phyloP scores from a whole-genome alignment of 2,888 invertebrate species.

The Perdita meconis region DNA sequence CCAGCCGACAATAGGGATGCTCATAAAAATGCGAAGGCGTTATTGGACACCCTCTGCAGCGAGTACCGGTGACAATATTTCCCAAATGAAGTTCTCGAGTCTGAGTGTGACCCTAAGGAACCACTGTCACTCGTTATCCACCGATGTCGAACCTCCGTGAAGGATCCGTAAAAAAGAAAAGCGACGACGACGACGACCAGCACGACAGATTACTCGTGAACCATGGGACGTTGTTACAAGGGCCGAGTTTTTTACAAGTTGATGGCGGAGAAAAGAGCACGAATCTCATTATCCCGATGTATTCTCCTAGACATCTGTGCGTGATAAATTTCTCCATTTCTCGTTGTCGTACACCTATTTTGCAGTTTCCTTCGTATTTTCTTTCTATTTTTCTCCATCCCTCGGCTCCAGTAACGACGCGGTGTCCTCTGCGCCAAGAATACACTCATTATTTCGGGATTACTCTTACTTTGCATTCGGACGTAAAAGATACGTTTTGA shows the following conservation, averaged over 20 bases:
- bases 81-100: constrained; percentile 35
- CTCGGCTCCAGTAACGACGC: constrained; percentile 5
- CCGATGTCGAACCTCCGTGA: constrained; percentile 23
- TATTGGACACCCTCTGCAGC: constrained; percentile 20
- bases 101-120: constrained; percentile 21
- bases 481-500: neutral
- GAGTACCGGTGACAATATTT: constrained; percentile 28
- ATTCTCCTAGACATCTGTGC: constrained; percentile 49
- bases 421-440: neutral
- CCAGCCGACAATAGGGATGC: constrained; percentile 5
- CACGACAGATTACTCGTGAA: constrained; percentile 37
- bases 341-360: neutral
- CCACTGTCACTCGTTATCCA: constrained; percentile 51
- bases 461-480: neutral
- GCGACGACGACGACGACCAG: neutral
- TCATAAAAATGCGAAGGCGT: constrained; percentile 32
- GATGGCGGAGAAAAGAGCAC: constrained; percentile 46
- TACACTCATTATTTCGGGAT: constrained; percentile 16
- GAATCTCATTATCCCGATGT: constrained; percentile 56
- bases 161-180: constrained; percentile 28
- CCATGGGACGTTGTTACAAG: constrained; percentile 45
- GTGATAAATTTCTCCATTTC: constrained; percentile 37
- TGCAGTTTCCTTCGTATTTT: constrained; percentile 11
- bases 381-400: constrained; percentile 4
- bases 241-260: constrained; percentile 48